Conservation (phyloP, 2,888 invertebrate genomes). For the Zygothrica quintamaculata region DNA sequence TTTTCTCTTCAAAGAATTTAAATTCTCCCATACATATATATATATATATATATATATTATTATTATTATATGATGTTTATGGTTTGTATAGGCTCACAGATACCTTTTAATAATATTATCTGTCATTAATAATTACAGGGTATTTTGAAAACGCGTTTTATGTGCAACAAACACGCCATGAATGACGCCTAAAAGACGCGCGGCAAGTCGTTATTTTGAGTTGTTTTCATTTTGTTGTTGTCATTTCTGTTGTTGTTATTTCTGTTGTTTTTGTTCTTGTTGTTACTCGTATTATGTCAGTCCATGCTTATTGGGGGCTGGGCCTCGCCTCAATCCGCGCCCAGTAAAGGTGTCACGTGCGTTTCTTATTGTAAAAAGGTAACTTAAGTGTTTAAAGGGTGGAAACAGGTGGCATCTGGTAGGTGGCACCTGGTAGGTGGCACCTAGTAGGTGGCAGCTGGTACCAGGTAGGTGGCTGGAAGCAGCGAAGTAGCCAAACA, state of each 20-base stretch:
- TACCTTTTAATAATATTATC: background rate
- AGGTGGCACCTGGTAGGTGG: no score
- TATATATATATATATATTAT: no score
- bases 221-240: constrained; percentile 18
- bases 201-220: constrained; percentile 39
- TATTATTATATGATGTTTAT: no score
- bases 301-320: constrained; percentile 18
- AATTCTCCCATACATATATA: no score
- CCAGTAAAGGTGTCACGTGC: constrained; percentile 64
- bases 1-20: no score
- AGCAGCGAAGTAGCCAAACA: constrained; percentile 10
- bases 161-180: constrained; percentile 75
- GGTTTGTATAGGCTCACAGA: background rate
- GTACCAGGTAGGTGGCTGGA: no score
- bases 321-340: constrained; percentile 35
- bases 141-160: constrained; percentile 52
- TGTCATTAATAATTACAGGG: background rate
- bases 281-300: constrained; percentile 49
- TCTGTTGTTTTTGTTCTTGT: constrained; percentile 25
- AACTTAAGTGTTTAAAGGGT: no score
- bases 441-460: no score
- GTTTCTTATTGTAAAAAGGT: constrained; percentile 9
- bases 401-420: no score
- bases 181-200: constrained; percentile 82
- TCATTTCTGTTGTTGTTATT: constrained; percentile 19